phyloP scores from a whole-genome alignment of 2,113 vertebrate genomes.

The Myodes glareolus region DNA sequence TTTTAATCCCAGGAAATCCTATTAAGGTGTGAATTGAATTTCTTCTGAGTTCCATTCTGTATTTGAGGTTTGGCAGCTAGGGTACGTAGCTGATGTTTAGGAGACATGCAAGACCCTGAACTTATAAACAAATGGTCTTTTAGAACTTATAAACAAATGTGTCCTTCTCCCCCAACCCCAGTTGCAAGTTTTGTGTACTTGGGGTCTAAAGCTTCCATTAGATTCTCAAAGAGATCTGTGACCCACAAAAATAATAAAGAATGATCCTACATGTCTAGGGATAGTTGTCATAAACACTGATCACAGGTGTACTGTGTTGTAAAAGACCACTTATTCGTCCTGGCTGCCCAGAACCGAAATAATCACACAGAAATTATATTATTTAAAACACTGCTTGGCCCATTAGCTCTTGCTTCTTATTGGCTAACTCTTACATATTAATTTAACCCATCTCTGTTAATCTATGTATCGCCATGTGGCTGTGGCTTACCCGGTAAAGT shows the following conservation, averaged over 20 bases:
- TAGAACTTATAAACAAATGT: too few species aligned
- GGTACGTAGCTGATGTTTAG: not conserved
- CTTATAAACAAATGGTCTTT: slow-evolving; percentile 24
- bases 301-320: not conserved
- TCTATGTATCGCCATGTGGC: too few species aligned
- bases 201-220: slow-evolving; percentile 6
- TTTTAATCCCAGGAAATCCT: slow-evolving; percentile 10
- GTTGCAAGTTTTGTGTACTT: not conserved
- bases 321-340: too few species aligned
- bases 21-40: slow-evolving; percentile 18
- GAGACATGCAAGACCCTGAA: not conserved
- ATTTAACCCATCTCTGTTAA: too few species aligned
- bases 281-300: not conserved
- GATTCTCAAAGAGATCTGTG: not conserved
- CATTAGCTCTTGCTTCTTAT: too few species aligned
- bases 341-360: too few species aligned
- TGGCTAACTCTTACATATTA: too few species aligned
- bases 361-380: too few species aligned
- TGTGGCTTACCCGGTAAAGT: too few species aligned
- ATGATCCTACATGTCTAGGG: not conserved
- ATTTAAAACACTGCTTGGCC: too few species aligned
- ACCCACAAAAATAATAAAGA: not conserved
- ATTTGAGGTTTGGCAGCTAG: not conserved
- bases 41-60: not conserved
- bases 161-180: not conserved